Evolutionary conservation across 2,113 vertebrate species (phyloP), one percentile per base, ranked within the genome.

Genomic region (Anguilla japonica): DNA sequence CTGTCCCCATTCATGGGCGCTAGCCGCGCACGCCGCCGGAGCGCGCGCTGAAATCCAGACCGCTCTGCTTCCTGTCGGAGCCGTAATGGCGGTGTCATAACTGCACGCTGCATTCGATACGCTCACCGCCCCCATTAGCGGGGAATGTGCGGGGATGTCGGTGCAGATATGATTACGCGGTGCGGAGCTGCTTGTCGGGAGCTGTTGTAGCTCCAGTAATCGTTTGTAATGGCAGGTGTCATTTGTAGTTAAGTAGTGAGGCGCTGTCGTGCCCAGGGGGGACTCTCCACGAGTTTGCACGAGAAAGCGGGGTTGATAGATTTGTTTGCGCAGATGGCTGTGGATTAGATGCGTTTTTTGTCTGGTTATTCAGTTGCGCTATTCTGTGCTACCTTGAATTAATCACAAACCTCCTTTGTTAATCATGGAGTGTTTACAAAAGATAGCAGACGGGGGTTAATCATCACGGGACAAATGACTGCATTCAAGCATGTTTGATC

Each of bases 221-320:
- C 34, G 71, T 75, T 75, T 75, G 71, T 34, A 75, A 75, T 75
- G n/a, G 71, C 26, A 75, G n/a, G 71, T n/a, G 71, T 34, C 34
- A 75, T 75, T 75, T 75, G 71, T 75, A 13, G 71, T 75, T 75
- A 75, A n/a, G 71, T 75, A 75, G 34, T 75, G 71, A 75, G n/a
- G 5, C 13, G 34, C n/a, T 75, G 34, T 75, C 9, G 11, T 29
- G 26, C 60, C 60, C 18, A 67, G 60, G 11, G 0, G 14, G 60
- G 3, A 67, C 18, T 67, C 11, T 34, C 63, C 63, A 75, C 11
- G 7, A 34, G 26, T 6, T 75, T 29, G 26, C 3, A 75, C 11
- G 71, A 34, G 71, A 75, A 75, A 29, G 29, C 18, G 26, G 60
- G 5, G 22, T 67, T n/a, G 71, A 29, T 13, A 34, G 8, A 75